Percentiles rank a stretch among this genome's conserved stretches.
These are phyloP conservation scores for Automeris io DNA, from an alignment of 2,888 invertebrate genomes.

Conservation along the genomic window DNA sequence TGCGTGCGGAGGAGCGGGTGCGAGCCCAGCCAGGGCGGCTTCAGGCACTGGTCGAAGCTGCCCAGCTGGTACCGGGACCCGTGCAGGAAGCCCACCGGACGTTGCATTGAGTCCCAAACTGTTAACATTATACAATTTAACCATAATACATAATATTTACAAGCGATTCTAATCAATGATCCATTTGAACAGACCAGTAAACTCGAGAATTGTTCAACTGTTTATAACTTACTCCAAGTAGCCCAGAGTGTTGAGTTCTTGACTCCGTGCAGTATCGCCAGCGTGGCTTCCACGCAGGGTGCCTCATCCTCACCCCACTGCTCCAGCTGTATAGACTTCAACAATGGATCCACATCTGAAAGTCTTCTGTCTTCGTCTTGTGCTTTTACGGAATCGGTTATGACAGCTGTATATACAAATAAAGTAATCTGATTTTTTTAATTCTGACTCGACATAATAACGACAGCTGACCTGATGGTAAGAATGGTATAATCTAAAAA, in stretches of 20 bases:
- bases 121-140: background rate
- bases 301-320: conserved; percentile 13
- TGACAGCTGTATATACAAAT: background rate
- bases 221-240: background rate
- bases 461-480: too few species aligned
- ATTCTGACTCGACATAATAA: too few species aligned
- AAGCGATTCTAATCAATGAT: too few species aligned
- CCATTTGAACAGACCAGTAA: too few species aligned
- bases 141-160: too few species aligned
- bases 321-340: conserved; percentile 9
- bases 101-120: conserved; percentile 26
- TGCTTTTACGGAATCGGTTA: background rate
- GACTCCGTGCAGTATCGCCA: conserved; percentile 14
- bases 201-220: too few species aligned
- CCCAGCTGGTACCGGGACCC: conserved; percentile 18
- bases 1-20: conserved; percentile 24
- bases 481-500: too few species aligned
- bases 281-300: conserved; percentile 12
- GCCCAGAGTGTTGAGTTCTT: conserved; percentile 11
- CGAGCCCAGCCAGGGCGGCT: conserved; percentile 20
- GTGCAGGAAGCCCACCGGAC: conserved; percentile 19
- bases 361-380: background rate
- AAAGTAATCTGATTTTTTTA: too few species aligned
- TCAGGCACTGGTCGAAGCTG: conserved; percentile 24
- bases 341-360: conserved; percentile 6